Evolutionary conservation across 1,140 invertebrate genomes (phyloP).

Genomic region (Caenorhabditis brenneri): DNA sequence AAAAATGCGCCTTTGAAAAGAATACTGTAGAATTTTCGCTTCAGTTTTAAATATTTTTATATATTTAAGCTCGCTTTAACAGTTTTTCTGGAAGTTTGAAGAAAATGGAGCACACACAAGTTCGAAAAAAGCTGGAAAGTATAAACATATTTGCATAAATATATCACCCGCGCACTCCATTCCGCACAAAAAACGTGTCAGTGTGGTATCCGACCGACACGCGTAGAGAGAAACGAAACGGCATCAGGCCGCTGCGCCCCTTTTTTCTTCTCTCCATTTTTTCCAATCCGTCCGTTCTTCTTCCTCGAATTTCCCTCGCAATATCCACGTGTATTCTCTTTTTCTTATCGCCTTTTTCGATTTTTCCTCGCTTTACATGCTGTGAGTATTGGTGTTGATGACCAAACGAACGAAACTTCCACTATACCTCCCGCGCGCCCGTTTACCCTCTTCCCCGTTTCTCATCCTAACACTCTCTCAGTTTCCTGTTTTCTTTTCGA

Average conservation of each 20-base stretch:
- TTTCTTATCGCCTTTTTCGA: neutral
- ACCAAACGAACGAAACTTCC: neutral
- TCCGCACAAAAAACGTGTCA: conserved; percentile 21
- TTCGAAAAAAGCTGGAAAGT: neutral
- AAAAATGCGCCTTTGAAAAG: no score
- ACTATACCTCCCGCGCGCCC: neutral
- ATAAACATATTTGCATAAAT: conserved; percentile 6
- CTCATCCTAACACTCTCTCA: conserved; percentile 6
- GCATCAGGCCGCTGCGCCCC: neutral
- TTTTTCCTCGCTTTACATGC: neutral
- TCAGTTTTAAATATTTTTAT: no score
- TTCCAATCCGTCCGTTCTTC: neutral
- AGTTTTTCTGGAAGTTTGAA: no score
- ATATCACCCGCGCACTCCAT: neutral
- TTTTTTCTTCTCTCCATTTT: neutral
- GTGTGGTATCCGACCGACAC: neutral
- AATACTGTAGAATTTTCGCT: no score
- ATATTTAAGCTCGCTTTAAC: no score
- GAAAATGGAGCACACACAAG: no score
- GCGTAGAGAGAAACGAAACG: neutral
- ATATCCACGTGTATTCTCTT: neutral
- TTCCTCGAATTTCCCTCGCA: neutral
- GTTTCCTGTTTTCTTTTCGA: neutral
- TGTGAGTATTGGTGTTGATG: neutral
- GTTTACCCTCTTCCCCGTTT: conserved; percentile 8